Conservation (phyloP, 2,888 invertebrate species). For the Meloe dianella region DNA sequence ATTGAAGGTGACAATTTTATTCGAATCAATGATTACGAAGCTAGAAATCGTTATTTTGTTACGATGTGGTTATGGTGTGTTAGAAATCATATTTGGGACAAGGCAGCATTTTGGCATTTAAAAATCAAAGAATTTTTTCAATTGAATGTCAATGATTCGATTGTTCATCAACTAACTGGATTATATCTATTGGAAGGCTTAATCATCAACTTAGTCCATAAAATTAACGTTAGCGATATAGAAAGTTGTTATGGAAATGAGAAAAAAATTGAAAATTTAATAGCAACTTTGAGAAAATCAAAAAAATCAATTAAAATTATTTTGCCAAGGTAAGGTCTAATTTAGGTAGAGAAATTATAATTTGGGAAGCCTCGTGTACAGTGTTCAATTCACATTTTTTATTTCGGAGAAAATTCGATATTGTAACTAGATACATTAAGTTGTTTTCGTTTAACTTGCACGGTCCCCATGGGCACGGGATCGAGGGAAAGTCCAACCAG, state of each 20-base stretch:
- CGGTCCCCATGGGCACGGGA: too few species aligned
- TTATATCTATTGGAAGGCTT: constrained; percentile 65
- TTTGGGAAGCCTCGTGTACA: too few species aligned
- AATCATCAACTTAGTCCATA: constrained; percentile 61
- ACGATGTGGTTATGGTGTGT: constrained; percentile 69
- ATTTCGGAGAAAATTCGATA: too few species aligned
- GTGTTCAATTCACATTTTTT: too few species aligned
- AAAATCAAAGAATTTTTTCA: constrained; percentile 47
- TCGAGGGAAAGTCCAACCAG: too few species aligned
- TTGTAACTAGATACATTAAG: too few species aligned
- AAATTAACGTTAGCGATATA: constrained; percentile 51
- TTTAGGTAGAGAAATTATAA: too few species aligned
- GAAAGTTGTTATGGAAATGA: constrained; percentile 46
- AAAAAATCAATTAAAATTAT: constrained; percentile 48
- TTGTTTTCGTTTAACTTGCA: too few species aligned
- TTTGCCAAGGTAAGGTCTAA: constrained; percentile 54
- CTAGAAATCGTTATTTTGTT: constrained; percentile 63
- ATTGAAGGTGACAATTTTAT: constrained; percentile 62
- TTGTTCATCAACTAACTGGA: constrained; percentile 59
- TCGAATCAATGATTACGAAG: constrained; percentile 59
- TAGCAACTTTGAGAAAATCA: constrained; percentile 47
- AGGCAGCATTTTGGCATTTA: constrained; percentile 62
- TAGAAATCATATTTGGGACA: constrained; percentile 66
- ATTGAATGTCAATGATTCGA: constrained; percentile 37
- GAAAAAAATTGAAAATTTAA: constrained; percentile 47